Evolutionary conservation across 1,140 invertebrate species (phyloP), one percentile per base, ranked within the genome.

Genomic region (Brachystomella parvula): DNA sequence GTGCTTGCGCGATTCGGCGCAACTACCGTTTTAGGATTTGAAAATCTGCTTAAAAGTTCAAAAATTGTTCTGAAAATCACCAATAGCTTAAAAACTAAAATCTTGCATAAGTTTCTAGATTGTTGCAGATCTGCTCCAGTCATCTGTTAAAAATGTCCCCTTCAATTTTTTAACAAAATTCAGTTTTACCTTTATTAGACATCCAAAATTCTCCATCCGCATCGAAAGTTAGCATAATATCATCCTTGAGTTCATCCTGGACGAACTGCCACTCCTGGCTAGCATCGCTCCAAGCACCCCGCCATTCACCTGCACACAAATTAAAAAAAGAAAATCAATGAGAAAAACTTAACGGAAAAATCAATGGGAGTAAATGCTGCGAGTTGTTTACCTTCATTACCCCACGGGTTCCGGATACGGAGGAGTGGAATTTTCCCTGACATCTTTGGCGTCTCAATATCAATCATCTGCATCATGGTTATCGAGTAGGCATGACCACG

Each of bases 161-260:
- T 39, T 39, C 35, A 6, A 39, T 6, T 39, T n/a, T n/a, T 39
- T 9, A 39, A 71, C 33, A 57, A 74, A 77, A 15, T 72, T 72
- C 73, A n/a, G n/a, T n/a, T 19, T 39, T 39, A 39, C 35, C 35
- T 39, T 87, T 85, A 75, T 86, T 91, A 0, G 89, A 87, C 88
- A 94, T 94, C 96, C 96, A 99, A 79, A 99, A 99, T 80, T 99
- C 96, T 39, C 96, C 96, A 77, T 99, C 96, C 56, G 88, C 82
- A 70, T 93, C 92, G 74, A 98, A 96, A 0, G 85, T 92, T 1
- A 99, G 79, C 1, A 94, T 93, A 3, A 65, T 61, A 72, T 89
- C 86, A 74, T 89, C 83, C 75, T 94, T 96, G 73, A 95, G 90
- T 0, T 89, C 84, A 12, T 93, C 86, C 0, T 90, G 85, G 66